Conservation (phyloP, 2,888 invertebrate species). For the Corbicula japonica region DNA sequence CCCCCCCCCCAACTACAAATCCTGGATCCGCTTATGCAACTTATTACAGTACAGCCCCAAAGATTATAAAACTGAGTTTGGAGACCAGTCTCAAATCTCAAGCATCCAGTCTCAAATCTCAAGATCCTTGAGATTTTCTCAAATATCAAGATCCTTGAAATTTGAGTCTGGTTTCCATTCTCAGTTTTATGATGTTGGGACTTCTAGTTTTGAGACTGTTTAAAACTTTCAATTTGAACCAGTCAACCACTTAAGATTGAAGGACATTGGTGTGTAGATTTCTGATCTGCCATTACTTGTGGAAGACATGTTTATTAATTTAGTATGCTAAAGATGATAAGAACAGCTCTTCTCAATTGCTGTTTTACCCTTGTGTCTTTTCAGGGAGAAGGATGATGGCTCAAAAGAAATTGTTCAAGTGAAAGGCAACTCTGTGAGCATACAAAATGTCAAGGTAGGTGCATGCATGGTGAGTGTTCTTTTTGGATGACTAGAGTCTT, state of each 20-base stretch:
- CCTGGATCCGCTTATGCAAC: too few relatives aligned
- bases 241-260: background rate
- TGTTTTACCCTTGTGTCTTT: constrained; percentile 37
- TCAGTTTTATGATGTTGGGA: too few relatives aligned
- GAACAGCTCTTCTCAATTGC: background rate
- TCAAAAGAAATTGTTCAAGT: constrained; percentile 71
- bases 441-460: constrained; percentile 77
- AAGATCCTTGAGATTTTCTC: too few relatives aligned
- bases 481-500: background rate
- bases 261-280: background rate
- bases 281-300: background rate
- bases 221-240: background rate
- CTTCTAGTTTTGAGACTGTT: background rate
- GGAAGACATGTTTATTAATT: background rate
- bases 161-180: too few relatives aligned
- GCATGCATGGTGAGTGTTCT: background rate
- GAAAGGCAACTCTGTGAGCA: constrained; percentile 70
- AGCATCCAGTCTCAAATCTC: too few relatives aligned
- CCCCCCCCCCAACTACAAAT: too few relatives aligned
- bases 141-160: too few relatives aligned
- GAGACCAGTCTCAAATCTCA: too few relatives aligned
- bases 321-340: background rate
- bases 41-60: too few relatives aligned
- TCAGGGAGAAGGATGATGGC: constrained; percentile 75
- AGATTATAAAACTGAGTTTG: too few relatives aligned